Conservation (phyloP, 1,140 invertebrate genomes). For the Paracyclopina nana region DNA sequence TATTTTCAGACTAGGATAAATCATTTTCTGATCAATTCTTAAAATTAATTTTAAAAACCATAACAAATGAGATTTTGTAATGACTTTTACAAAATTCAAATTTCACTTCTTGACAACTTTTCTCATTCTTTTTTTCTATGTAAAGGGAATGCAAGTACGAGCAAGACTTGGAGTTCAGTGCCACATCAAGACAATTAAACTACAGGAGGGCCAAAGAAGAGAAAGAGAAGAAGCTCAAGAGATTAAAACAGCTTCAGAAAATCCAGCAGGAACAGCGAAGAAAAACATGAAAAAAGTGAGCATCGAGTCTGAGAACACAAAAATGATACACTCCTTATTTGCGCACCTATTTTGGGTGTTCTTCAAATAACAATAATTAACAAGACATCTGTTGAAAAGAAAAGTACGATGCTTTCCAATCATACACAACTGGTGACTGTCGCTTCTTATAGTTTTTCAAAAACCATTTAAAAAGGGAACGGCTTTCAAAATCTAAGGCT, state of each 20-base stretch:
- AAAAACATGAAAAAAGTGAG: background rate
- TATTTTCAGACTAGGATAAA: no score
- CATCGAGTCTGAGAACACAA: background rate
- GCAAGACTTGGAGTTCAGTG: background rate
- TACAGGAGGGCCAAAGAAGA: conserved; percentile 2
- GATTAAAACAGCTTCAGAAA: background rate
- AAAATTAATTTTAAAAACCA: no score
- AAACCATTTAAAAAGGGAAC: no score
- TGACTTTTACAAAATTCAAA: no score
- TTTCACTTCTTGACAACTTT: no score
- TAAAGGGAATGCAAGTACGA: background rate
- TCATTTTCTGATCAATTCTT: no score
- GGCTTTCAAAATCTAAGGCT: no score
- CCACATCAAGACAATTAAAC: background rate
- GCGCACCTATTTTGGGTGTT: background rate
- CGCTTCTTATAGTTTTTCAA: background rate
- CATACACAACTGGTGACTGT: background rate
- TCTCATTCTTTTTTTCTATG: background rate
- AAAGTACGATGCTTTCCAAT: background rate
- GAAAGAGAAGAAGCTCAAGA: background rate
- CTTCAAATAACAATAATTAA: background rate
- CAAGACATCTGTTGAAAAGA: background rate
- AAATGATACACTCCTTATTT: background rate
- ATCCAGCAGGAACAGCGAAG: background rate
- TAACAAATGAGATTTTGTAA: no score